Evolutionary conservation across 2,113 vertebrate genomes (phyloP), one percentile per base, ranked within the genome.

Genomic region (Poeciliopsis turrubarensis): DNA sequence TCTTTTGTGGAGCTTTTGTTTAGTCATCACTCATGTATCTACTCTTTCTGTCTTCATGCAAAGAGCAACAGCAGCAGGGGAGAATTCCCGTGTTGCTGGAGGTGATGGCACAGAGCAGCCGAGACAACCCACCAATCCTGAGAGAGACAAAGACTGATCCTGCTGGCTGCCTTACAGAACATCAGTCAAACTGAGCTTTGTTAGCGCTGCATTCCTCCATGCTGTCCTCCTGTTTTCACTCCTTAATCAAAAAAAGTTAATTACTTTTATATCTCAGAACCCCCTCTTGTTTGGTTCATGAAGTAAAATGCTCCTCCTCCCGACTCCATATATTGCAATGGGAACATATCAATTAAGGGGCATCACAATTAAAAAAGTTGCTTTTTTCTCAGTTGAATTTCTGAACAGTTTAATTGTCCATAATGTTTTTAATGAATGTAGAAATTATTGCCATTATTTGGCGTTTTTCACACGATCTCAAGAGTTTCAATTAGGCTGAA

Each of bases 101-200:
- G 86, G 86, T 90, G 85, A 90, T 83, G 75, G 85, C 82, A 75
- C 25, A 27, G 80, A 82, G 87, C 80, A 75, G 88, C 78, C 72
- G 70, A 88, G 91, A 88, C 91, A 83, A 83, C 66, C 72, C 82
- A 90, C 88, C 91, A 87, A 89, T 92, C 89, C 85, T 82, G 66
- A 57, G 73, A 70, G 69, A 80, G 86, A 92, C 91, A 92, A 89
- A 92, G 89, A 90, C 77, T 31, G 86, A 86, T 91, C 86, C 73
- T 87, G 70, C 85, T 87, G 87, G 89, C 89, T 70, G 83, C 77
- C 78, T 87, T 90, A 90, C 90, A 88, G 87, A 77, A 90, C 90
- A 94, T 93, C 92, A 92, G 80, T 93, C 89, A 92, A 89, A 86
- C 77, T 26, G 60, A 81, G 89, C 89, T 88, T 90, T 92, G 91